phyloP scores from a whole-genome alignment of 2,797 vertebrate species.

The Muscicapa comitata region DNA sequence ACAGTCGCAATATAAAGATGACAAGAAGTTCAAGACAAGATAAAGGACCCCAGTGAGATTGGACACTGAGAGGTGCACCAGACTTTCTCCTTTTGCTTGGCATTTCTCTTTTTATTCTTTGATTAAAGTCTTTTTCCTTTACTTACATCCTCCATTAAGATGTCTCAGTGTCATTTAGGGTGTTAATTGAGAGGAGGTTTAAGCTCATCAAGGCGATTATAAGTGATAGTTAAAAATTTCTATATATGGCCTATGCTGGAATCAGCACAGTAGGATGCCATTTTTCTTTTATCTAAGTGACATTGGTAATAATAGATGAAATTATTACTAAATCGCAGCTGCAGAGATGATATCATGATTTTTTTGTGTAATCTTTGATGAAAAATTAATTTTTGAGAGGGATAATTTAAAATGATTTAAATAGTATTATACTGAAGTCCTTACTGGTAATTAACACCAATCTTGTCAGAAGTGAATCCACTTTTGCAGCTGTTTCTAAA shows the following conservation, averaged over 20 bases:
- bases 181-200: constrained; percentile 94
- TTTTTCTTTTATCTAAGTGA: constrained; percentile 90
- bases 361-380: constrained; percentile 83
- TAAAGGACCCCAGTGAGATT: constrained; percentile 32
- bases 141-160: constrained; percentile 90
- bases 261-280: constrained; percentile 84
- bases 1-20: background rate
- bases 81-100: constrained; percentile 23
- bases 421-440: constrained; percentile 83
- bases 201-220: constrained; percentile 96
- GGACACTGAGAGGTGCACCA: constrained; percentile 41
- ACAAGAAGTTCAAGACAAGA: constrained; percentile 18
- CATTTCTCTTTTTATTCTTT: constrained; percentile 73
- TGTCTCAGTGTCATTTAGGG: constrained; percentile 89
- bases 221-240: constrained; percentile 92
- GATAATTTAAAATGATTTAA: constrained; percentile 88
- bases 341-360: constrained; percentile 91
- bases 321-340: constrained; percentile 89
- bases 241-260: constrained; percentile 90
- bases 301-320: constrained; percentile 92
- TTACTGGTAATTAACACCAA: constrained; percentile 83
- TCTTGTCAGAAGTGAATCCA: constrained; percentile 80
- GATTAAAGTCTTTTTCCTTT: constrained; percentile 80
- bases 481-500: constrained; percentile 82
- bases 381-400: constrained; percentile 84